These are phyloP conservation scores for Drosophila parvula DNA, from an alignment of 1,140 invertebrate genomes.

Conservation along the genomic window DNA sequence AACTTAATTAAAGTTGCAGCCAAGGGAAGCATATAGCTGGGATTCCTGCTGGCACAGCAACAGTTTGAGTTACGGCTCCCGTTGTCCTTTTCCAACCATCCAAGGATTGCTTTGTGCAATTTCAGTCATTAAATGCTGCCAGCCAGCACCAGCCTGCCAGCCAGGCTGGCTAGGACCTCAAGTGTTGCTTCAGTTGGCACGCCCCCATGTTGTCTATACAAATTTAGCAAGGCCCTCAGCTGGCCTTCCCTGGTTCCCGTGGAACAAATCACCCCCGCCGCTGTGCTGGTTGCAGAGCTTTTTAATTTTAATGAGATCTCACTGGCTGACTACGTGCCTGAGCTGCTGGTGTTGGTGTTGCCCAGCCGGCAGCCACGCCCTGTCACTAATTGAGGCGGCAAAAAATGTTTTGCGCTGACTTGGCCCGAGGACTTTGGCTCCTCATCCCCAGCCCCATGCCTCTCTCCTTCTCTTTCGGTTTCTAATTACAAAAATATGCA, in stretches of 20 bases:
- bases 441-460: neutral
- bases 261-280: constrained; percentile 38
- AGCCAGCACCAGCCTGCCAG: constrained; percentile 15
- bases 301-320: constrained; percentile 82
- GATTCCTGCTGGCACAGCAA: constrained; percentile 20
- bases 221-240: constrained; percentile 34
- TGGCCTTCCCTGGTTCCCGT: neutral
- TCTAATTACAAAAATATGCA: constrained; percentile 80
- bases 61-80: constrained; percentile 32
- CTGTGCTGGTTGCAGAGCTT: constrained; percentile 56
- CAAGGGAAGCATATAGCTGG: neutral
- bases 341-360: constrained; percentile 22
- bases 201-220: constrained; percentile 54
- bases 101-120: constrained; percentile 56
- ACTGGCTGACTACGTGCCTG: constrained; percentile 70
- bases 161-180: constrained; percentile 26
- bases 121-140: constrained; percentile 75
- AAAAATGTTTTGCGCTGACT: constrained; percentile 74
- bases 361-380: constrained; percentile 58
- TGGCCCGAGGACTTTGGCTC: constrained; percentile 12
- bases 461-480: constrained; percentile 21
- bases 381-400: constrained; percentile 75
- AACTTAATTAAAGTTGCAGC: constrained; percentile 73
- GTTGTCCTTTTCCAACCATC: constrained; percentile 40
- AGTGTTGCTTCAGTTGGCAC: constrained; percentile 64